Evolutionary conservation across 35 echinoderm and acorn worm genomes (phyloP), one percentile per base, ranked within the genome.

Genomic region (Lytechinus variegatus): DNA sequence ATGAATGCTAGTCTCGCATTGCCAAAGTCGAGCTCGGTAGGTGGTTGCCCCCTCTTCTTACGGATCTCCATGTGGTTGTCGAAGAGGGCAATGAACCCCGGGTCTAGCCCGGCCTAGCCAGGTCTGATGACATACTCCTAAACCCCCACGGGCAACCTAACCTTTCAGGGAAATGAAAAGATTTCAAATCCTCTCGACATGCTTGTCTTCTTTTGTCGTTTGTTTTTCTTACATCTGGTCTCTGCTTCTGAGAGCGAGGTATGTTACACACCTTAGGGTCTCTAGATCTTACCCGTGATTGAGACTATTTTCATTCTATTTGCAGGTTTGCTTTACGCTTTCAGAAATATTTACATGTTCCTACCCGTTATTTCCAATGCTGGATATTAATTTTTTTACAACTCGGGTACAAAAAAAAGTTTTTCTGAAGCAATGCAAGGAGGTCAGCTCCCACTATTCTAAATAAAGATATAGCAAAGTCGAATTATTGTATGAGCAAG

Each of bases 131-230:
- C 66, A 79, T 79, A 79, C 66, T 79, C 19, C 66, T 6, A 79
- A n/a, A 24, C 66, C 66, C 66, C 66, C 66, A 79, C n/a, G 66
- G 66, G 19, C 66, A 79, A 79, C 66, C 0, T 79, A 79, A 79
- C 66, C 66, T 79, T 79, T 79, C 21, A 79, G 66, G 66, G 66
- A 79, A 79, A 79, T 4, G 66, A 79, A 79, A 79, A 79, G 66
- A 24, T 79, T 79, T 79, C 66, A 79, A 79, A 79, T 79, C 66
- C 66, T 79, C 66, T 79, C n/a, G 66, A 79, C 66, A 79, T 79
- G 66, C 66, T 79, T 79, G 66, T 79, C 66, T 79, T 79, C 66
- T 79, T 79, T 79, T 14, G 66, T 79, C 6, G 16, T 79, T 24
- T 79, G 66, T 79, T 79, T n/a, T 79, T 79, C 66, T 79, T 79